Conservation (phyloP, 2,888 invertebrate species). For the Leptinotarsa peninsularis region DNA sequence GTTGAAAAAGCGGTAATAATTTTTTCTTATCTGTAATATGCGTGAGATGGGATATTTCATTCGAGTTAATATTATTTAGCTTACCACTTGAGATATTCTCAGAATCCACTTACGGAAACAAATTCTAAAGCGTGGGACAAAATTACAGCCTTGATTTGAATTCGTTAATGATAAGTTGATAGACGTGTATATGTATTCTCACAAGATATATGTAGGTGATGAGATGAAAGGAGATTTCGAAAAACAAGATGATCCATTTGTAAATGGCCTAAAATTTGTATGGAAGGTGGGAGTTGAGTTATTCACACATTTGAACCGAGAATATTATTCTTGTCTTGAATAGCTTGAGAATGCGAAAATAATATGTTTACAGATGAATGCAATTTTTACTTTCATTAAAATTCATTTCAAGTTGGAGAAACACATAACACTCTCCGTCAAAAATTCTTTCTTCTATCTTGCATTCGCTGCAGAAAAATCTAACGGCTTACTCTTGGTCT, state of each 20-base stretch:
- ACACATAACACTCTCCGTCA: too few relatives aligned
- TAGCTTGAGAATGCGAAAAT: too few relatives aligned
- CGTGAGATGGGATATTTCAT: background rate
- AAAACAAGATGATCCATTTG: background rate
- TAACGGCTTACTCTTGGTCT: too few relatives aligned
- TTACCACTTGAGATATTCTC: background rate
- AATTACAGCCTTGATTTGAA: background rate
- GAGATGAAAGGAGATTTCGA: background rate
- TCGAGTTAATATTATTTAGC: background rate
- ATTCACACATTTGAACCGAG: too few relatives aligned
- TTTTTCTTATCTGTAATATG: background rate
- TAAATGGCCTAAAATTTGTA: too few relatives aligned
- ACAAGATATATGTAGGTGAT: background rate
- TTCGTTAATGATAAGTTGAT: background rate
- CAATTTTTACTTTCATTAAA: too few relatives aligned
- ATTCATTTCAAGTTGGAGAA: too few relatives aligned
- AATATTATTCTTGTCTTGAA: too few relatives aligned
- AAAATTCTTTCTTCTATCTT: too few relatives aligned
- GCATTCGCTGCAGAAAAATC: too few relatives aligned
- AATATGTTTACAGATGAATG: too few relatives aligned
- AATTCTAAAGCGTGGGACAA: background rate
- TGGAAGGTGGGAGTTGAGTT: too few relatives aligned
- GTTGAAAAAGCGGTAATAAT: background rate
- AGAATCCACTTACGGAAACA: background rate
- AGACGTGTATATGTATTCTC: background rate